These are phyloP conservation scores for Myotis daubentonii DNA, from an alignment of 2,797 vertebrate genomes.

Conservation along the genomic window DNA sequence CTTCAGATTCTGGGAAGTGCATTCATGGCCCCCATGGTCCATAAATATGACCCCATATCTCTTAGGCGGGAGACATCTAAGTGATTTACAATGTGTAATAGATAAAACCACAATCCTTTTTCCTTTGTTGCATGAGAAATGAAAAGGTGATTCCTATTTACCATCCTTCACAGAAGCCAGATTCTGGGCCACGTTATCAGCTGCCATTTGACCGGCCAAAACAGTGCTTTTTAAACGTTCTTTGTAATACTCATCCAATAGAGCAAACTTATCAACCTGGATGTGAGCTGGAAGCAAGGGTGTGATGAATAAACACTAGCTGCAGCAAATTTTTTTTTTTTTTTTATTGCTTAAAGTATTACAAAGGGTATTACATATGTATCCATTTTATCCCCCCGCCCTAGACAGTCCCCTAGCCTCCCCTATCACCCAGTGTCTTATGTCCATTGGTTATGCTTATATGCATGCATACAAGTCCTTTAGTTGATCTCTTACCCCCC, in stretches of 20 bases:
- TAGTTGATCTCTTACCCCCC: too few species aligned
- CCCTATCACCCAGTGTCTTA: too few species aligned
- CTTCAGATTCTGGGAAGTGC: not conserved
- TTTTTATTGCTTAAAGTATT: too few species aligned
- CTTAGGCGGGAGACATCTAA: not conserved
- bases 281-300: not conserved
- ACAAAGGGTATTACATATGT: too few species aligned
- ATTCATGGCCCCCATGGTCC: not conserved
- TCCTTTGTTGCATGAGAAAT: slow-evolving; percentile 26
- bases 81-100: not conserved
- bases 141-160: slow-evolving; percentile 33
- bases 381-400: too few species aligned
- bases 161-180: not conserved
- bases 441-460: too few species aligned
- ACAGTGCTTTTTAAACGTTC: not conserved
- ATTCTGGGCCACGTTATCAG: not conserved
- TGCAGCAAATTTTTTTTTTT: not conserved
- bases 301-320: not conserved
- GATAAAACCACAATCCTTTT: not conserved
- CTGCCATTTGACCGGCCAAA: not conserved
- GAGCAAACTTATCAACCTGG: not conserved
- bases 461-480: too few species aligned
- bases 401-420: too few species aligned
- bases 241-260: not conserved
- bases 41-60: slow-evolving; percentile 7